A percentile compares a stretch with the other conserved stretches of the same genome.
phyloP scores from a whole-genome alignment of 2,113 vertebrate species.

The Addax nasomaculatus region DNA sequence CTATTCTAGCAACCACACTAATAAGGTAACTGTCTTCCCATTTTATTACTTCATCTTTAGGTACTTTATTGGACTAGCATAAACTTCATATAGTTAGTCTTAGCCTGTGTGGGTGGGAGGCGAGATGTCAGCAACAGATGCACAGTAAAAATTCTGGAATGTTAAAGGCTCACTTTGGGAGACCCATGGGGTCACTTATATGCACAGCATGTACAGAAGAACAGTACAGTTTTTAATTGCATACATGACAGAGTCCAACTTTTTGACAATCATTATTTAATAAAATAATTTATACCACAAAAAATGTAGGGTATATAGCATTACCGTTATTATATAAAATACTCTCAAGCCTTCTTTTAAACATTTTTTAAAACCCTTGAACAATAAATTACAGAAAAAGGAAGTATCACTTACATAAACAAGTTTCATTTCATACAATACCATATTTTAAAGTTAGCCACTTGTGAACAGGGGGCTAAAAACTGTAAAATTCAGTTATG shows the following conservation, averaged over 20 bases:
- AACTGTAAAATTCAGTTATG: not conserved
- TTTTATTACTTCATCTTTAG: constrained; percentile 61
- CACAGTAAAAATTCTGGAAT: constrained; percentile 73
- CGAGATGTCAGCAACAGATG: constrained; percentile 70
- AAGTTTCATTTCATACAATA: not conserved
- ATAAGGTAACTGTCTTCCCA: constrained; percentile 33
- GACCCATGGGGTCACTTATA: constrained; percentile 66
- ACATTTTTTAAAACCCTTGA: not conserved
- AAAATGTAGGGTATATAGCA: not conserved
- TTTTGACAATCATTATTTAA: constrained; percentile 16
- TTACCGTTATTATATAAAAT: not conserved
- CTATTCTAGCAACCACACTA: constrained; percentile 37
- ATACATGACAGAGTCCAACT: not conserved
- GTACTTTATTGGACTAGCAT: constrained; percentile 50
- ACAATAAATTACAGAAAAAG: not conserved
- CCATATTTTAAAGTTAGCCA: not conserved
- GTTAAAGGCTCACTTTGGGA: constrained; percentile 71
- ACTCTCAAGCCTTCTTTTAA: not conserved
- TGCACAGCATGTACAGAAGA: constrained; percentile 43
- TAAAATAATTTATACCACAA: constrained; percentile 22
- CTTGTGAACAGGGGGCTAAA: not conserved
- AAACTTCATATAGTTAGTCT: constrained; percentile 66
- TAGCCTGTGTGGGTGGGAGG: constrained; percentile 73
- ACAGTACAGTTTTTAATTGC: constrained; percentile 45
- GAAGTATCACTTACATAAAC: not conserved